These are phyloP conservation scores for Astropecten irregularis DNA, from an alignment of 53 echinoderm and acorn worm genomes.

Conservation along the genomic window DNA sequence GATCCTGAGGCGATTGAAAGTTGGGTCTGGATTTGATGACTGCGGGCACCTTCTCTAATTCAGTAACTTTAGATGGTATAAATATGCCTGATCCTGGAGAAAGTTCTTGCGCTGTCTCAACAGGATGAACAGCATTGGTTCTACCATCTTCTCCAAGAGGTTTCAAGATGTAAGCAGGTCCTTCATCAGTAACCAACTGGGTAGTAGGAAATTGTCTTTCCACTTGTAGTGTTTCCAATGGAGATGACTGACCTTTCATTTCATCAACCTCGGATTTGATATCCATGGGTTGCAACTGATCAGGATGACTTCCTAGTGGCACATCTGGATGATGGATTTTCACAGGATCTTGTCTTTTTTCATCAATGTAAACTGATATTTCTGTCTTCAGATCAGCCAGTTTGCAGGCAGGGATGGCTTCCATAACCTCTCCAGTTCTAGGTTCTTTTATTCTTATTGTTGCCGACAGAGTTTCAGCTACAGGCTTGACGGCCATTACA, in stretches of 20 bases:
- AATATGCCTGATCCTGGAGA: background rate
- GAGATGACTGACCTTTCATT: background rate
- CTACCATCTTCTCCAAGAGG: slow-evolving; percentile 54
- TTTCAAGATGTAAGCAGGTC: slow-evolving; percentile 74
- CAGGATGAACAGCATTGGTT: background rate
- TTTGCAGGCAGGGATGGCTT: slow-evolving; percentile 63
- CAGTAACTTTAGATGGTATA: slow-evolving; percentile 19
- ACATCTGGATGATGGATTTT: slow-evolving; percentile 59
- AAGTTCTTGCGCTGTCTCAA: background rate
- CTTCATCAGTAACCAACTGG: slow-evolving; percentile 76
- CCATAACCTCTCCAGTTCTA: slow-evolving; percentile 56
- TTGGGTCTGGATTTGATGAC: slow-evolving; percentile 5
- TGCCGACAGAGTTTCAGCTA: background rate
- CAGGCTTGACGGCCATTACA: background rate
- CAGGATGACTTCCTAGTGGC: background rate
- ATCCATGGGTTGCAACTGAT: slow-evolving; percentile 15
- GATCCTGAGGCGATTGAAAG: background rate
- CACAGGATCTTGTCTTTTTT: slow-evolving; percentile 34
- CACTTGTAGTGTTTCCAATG: background rate
- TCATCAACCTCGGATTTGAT: slow-evolving; percentile 10
- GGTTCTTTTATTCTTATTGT: slow-evolving; percentile 50
- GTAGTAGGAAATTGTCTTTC: background rate
- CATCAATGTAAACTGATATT: slow-evolving; percentile 46
- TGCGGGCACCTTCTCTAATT: slow-evolving; percentile 26
- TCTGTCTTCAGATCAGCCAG: slow-evolving; percentile 38